These are phyloP conservation scores for Anhinga rufa DNA, from an alignment of 2,113 vertebrate species.

Conservation along the genomic window DNA sequence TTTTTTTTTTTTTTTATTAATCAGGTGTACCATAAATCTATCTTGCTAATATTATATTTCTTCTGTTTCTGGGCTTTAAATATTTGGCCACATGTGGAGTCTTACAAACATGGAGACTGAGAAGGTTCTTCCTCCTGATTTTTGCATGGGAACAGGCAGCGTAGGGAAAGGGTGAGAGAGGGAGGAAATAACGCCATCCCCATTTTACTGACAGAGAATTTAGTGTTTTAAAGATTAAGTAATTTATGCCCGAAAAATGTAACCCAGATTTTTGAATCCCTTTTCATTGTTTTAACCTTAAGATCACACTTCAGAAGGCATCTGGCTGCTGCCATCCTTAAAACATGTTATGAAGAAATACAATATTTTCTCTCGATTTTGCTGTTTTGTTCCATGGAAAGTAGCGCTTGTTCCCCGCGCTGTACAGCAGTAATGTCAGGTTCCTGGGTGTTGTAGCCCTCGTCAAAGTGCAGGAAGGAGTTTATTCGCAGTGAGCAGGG, in stretches of 20 bases:
- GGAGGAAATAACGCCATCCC: not conserved
- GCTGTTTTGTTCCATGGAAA: not conserved
- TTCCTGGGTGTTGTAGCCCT: not conserved
- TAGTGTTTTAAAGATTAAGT: not conserved
- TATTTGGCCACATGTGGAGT: not conserved
- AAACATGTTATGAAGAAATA: not conserved
- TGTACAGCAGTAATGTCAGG: fast-evolving
- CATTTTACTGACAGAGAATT: not conserved
- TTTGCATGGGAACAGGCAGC: not conserved
- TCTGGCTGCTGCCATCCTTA: not conserved
- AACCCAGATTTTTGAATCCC: not conserved
- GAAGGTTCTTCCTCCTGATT: not conserved
- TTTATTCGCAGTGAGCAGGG: fast-evolving
- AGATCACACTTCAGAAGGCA: not conserved
- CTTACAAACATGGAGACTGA: not conserved
- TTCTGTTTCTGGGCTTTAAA: not conserved
- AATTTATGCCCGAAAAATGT: not conserved
- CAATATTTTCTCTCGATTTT: not conserved
- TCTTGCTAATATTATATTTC: not conserved
- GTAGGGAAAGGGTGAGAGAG: not conserved
- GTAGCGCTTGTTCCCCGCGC: not conserved
- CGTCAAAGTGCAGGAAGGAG: not conserved
- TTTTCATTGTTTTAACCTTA: not conserved
- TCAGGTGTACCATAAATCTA: not conserved
- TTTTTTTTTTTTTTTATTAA: not conserved